Evolutionary conservation across 2,888 invertebrate species (phyloP), one percentile per base, ranked within the genome.

Genomic region (Amiota minor): DNA sequence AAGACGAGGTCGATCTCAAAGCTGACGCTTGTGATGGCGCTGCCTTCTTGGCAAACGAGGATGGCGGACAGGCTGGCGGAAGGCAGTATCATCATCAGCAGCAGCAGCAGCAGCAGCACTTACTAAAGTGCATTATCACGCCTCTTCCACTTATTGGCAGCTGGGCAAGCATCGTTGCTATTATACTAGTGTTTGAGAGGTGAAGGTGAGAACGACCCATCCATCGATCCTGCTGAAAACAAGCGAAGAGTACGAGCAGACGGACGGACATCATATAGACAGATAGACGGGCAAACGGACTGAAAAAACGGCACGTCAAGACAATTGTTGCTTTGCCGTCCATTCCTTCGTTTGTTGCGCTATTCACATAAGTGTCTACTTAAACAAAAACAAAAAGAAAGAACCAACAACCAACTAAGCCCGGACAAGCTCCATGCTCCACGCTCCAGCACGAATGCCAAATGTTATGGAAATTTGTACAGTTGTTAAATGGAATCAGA

Each of bases 361-460:
- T 83, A 82, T 85, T 83, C 82, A 83, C 85, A 83, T 84, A 83
- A 84, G 83, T 83, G 85, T 85, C 82, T 83, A 83, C 82, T 83
- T 83, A 83, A 84, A 80, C 9, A 49, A n/a, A 35, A 35, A 67
- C 18, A 23, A 18, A 65, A 49, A 67, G 50, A 67, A 35, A 59
- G 20, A 14, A 59, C n/a, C 59, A 59, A 59, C 59, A 45, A 50
- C 35, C 74, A 45, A 70, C 53, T 49, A 74, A 50, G 35, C 35
- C 35, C 35, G 35, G 35, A 35, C 35, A 35, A 6, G 35, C 35
- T 35, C 35, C 35, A 35, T 35, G 35, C 35, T 23, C 23, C 23
- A 23, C 23, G 23, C 50, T 23, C 77, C 74, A 73, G 72, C 76
- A 73, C 72, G 12, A 46, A 72, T 47, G 20, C 47, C 9, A 47